Base-by-base conservation (phyloP, 35 echinoderm and acorn worm species). In the Eucidaris tribuloides region DNA sequence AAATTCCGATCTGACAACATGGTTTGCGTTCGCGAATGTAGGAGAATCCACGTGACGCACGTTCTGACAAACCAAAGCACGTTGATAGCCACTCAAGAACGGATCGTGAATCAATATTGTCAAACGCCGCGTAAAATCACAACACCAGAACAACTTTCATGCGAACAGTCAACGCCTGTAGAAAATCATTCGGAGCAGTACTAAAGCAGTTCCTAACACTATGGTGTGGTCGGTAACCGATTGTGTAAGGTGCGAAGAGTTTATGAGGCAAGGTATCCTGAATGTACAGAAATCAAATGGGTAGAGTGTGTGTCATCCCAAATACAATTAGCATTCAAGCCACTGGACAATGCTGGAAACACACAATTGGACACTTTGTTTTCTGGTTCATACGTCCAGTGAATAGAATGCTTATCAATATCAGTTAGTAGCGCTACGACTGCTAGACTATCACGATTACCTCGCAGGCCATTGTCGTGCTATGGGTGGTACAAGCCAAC, bases 121-220 rank as follows among this genome's bases (percentile, higher is more conserved):
- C 91, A 70, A 93, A 90, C 60, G 92, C 92, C 23, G 92, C 62
- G 61, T 70, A 79, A 44, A 90, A 90, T 48, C 90, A 48, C 27
- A 90, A 48, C 11, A 90, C 60, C 22, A 94, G 37, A 45, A 94
- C 25, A 56, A 79, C 88, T 65, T 90, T 88, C 58, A 83, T 49
- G 0, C 68, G 62, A 31, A 58, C 44, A 49, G 90, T 66, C n/a
- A 96, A 41, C 19, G 92, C 62, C 22, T 0, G 20, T 17, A 90
- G 63, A 52, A 82, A 70, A 63, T 96, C 87, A 34, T 89, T 94
- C 45, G 71, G 7, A 94, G 72, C 46, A 44, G 48, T 3, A 88
- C 29, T 40, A 91, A n/a, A 23, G 92, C 92, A n/a, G 87, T 90
- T 45, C 90, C 92, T 29, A n/a, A 46, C 57, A 15, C 63, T 86